Evolutionary conservation across 2,797 vertebrate species (phyloP), one percentile per base, ranked within the genome.

Genomic region (Oreochromis mossambicus): DNA sequence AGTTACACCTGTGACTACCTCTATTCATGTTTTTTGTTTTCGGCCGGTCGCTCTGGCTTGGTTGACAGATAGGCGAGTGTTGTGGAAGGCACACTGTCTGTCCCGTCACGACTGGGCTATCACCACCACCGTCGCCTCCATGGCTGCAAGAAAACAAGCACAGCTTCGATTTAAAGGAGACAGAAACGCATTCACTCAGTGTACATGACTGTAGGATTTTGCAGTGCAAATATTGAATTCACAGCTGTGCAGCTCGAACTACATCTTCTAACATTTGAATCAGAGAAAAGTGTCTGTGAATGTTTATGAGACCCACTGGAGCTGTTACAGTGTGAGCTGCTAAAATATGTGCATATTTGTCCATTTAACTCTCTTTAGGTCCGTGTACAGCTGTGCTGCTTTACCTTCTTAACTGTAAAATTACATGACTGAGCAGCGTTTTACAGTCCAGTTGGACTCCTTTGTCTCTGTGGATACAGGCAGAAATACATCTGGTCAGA

Each of bases 361-460:
- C 87, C 87, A 89, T 86, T 89, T 85, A 86, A 84, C 89, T 38
- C 26, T 79, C 7, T 86, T 66, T 80, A 81, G 63, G 41, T 80
- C 75, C 56, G 76, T 82, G 48, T 78, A n/a, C 15, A 83, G 63
- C 75, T 54, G 50, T 61, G 80, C 81, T 83, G 79, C 63, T 79
- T 90, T 92, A 91, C 88, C 86, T 89, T 90, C 36, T 86, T 41
- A 87, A 91, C 79, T 90, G 81, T 83, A 81, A 83, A 89, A 90
- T 89, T 92, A 91, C 92, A 93, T 94, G 86, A 93, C 77, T 88
- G 90, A 91, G 87, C 91, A 94, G 87, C 91, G 82, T 85, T 93
- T 92, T 85, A 92, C 85, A 87, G 88, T 87, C 87, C 83, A 92
- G 80, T 76, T n/a, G 83, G 84, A 83, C 82, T 83, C 77, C 80